Conservation (phyloP, 2,113 vertebrate species). For the Alethe castanea region DNA sequence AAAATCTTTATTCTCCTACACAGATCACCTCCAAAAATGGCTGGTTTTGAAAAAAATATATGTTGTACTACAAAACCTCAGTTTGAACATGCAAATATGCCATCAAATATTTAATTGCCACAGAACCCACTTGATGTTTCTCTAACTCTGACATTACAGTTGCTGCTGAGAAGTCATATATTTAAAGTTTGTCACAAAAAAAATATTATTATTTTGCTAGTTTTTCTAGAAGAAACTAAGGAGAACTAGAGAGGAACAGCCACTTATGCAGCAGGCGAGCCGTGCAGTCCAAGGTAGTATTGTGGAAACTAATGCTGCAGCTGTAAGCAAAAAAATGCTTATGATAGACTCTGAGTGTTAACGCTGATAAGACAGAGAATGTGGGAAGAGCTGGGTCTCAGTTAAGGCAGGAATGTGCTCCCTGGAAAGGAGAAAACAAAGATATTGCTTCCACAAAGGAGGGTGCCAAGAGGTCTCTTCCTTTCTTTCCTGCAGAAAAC, state of each 20-base stretch:
- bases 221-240: not conserved
- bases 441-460: not conserved
- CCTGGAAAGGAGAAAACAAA: constrained; percentile 32
- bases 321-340: not conserved
- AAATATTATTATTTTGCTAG: not conserved
- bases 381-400: not conserved
- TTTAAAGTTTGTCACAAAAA: not conserved
- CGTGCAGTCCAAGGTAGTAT: not conserved
- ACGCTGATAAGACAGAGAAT: not conserved
- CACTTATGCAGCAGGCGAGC: not conserved
- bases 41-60: not conserved
- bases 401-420: not conserved
- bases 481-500: constrained; percentile 27
- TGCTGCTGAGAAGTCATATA: not conserved
- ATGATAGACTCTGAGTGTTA: not conserved
- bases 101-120: not conserved
- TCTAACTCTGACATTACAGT: not conserved
- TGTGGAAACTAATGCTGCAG: not conserved
- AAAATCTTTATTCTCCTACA: not conserved
- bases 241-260: not conserved
- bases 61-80: not conserved
- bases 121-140: not conserved
- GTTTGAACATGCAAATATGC: not conserved
- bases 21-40: not conserved
- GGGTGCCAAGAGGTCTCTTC: constrained; percentile 19